Evolutionary conservation across 1,140 invertebrate species (phyloP), one percentile per base, ranked within the genome.

Genomic region (Drosophila suzukii): DNA sequence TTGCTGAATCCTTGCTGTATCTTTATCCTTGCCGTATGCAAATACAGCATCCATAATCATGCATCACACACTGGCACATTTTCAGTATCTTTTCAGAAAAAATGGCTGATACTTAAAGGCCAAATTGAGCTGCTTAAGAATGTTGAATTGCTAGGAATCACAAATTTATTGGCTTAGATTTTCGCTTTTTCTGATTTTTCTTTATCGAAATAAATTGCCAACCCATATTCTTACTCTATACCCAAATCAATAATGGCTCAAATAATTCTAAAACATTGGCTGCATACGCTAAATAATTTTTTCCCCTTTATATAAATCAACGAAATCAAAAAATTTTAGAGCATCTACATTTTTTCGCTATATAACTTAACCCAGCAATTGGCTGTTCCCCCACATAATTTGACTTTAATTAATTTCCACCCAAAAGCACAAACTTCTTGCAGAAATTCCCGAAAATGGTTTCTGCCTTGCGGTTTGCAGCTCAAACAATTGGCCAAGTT

Each of bases 401-500:
- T 71, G 66, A 46, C 60, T 58, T 71, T 83, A 79, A 83, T 83
- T 83, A 83, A 83, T 75, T 83, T 78, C 27, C 27, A 34, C 53
- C 56, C 55, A 83, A 83, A 67, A 72, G 75, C 43, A 59, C 43
- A 59, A 78, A 81, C 61, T 82, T 66, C 73, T 75, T 44, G 38
- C 57, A 32, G 32, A 67, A 73, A 73, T 73, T 60, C 34, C 54
- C 50, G 50, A 67, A 61, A 76, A 76, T 75, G 63, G 58, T 15
- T 59, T 55, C 41, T 55, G 20, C 39, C 32, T 11, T 75, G 74
- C 72, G 70, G 71, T 56, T 77, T 54, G 50, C 49, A 57, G 47
- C 51, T 62, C 65, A 79, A 83, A 71, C 80, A 83, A 83, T 83
- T 75, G 80, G 58, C 61, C 57, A 79, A 83, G 75, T 83, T 84